Percentiles rank a stretch among this genome's conserved stretches.
Evolutionary conservation across 2,888 invertebrate genomes (phyloP).

Genomic region (Azorinus chamasolen): DNA sequence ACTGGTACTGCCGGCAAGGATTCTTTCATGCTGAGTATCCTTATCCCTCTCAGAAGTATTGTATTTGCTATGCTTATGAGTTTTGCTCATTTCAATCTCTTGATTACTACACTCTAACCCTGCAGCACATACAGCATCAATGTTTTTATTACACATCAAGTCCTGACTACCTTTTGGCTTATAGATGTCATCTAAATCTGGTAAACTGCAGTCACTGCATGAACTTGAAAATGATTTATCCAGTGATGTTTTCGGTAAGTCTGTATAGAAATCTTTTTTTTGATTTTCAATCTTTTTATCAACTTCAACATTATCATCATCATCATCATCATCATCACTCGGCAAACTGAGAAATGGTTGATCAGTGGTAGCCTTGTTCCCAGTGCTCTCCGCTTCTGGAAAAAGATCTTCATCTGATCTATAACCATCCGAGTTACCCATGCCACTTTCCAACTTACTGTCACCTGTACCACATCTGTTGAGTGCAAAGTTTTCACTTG

Average conservation of each 20-base stretch:
- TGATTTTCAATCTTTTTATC: not conserved
- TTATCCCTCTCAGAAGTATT: too few species aligned
- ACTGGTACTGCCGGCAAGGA: not conserved
- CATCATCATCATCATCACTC: not conserved
- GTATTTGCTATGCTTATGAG: not conserved
- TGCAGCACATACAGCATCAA: not conserved
- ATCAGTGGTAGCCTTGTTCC: not conserved
- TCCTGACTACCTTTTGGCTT: not conserved
- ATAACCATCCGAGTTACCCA: not conserved
- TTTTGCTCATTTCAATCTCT: not conserved
- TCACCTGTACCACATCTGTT: not conserved
- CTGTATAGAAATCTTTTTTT: not conserved
- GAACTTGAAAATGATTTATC: not conserved
- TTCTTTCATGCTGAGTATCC: not conserved
- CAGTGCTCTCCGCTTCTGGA: conserved; percentile 13
- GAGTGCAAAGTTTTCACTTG: too few species aligned
- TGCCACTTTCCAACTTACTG: too few species aligned
- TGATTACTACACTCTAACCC: not conserved
- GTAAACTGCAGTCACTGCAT: conserved; percentile 8
- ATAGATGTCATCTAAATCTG: not conserved
- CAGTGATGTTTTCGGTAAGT: not conserved
- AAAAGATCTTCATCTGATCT: conserved; percentile 35
- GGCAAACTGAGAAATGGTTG: not conserved
- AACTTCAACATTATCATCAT: not conserved
- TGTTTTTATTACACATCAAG: not conserved